Evolutionary conservation across 1,140 invertebrate genomes (phyloP).

Genomic region (Drosophila ogumai): DNA sequence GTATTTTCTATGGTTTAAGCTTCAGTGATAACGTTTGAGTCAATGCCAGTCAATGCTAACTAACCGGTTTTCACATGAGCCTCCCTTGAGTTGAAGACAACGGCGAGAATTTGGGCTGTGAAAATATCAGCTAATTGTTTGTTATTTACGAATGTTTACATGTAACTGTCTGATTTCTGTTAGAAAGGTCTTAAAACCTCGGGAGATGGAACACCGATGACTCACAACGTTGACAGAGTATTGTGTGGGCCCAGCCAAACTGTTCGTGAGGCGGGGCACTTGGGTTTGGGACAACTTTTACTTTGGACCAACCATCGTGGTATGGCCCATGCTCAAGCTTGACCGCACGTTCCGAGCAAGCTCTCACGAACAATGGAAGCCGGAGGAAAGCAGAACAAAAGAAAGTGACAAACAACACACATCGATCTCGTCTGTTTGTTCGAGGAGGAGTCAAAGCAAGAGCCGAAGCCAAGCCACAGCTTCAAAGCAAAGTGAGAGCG

Average conservation of each 20-base stretch:
- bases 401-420: conserved; percentile 62
- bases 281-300: conserved; percentile 49
- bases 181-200: conserved; percentile 7
- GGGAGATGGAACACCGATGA: neutral
- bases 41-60: conserved; percentile 35
- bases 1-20: conserved; percentile 39
- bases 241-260: conserved; percentile 20
- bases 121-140: conserved; percentile 34
- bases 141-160: conserved; percentile 12
- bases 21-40: conserved; percentile 45
- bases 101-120: conserved; percentile 29
- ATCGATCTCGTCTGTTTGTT: conserved; percentile 2
- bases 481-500: conserved; percentile 51
- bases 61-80: conserved; percentile 41
- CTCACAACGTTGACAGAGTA: conserved; percentile 19
- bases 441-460: conserved; percentile 17
- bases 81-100: conserved; percentile 14
- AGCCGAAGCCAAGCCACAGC: conserved; percentile 10
- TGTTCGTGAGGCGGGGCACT: conserved; percentile 15
- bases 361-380: conserved; percentile 45
- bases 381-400: conserved; percentile 65
- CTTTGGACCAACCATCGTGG: conserved; percentile 15
- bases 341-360: conserved; percentile 59
- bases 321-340: conserved; percentile 26
- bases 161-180: conserved; percentile 20